Base-by-base conservation (phyloP, 1,140 invertebrate genomes). In the Berghia stephanieae region DNA sequence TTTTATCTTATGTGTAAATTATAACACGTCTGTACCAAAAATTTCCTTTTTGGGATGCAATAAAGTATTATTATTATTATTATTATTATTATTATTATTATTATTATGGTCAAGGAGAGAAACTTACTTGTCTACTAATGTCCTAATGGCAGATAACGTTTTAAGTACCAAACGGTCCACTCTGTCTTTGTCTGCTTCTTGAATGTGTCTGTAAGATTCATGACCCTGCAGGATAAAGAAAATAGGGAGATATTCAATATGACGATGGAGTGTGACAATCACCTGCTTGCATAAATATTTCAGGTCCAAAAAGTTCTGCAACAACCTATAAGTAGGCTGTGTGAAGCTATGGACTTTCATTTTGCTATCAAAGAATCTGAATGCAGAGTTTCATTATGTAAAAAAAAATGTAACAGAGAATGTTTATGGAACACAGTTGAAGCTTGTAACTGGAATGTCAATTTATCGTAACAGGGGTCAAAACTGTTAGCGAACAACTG, bases 41-140 rank as follows among this genome's bases (percentile, higher is more conserved):
- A n/a, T n/a, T n/a, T n/a, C n/a, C n/a, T n/a, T n/a, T n/a, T n/a
- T n/a, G n/a, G n/a, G n/a, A n/a, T n/a, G n/a, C n/a, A n/a, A n/a
- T n/a, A n/a, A n/a, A n/a, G n/a, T n/a, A n/a, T n/a, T n/a, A n/a
- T n/a, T n/a, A n/a, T n/a, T n/a, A 68, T 3, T 24, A 2, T 31
- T 40, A 42, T 63, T 34, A 6, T 63, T n/a, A 63, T n/a, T n/a
- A n/a, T n/a, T n/a, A n/a, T n/a, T n/a, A n/a, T n/a, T n/a, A n/a
- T n/a, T n/a, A n/a, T n/a, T n/a, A n/a, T n/a, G n/a, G n/a, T n/a
- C n/a, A n/a, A n/a, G n/a, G n/a, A n/a, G n/a, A n/a, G n/a, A n/a
- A n/a, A 90, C 92, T 90, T 92, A 95, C 94, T 95, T 95, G 88
- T 96, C 95, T 78, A 96, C 94, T 63, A 96, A 90, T 38, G 93